Evolutionary conservation across 1,140 invertebrate species (phyloP).

Genomic region (Ostrea edulis): DNA sequence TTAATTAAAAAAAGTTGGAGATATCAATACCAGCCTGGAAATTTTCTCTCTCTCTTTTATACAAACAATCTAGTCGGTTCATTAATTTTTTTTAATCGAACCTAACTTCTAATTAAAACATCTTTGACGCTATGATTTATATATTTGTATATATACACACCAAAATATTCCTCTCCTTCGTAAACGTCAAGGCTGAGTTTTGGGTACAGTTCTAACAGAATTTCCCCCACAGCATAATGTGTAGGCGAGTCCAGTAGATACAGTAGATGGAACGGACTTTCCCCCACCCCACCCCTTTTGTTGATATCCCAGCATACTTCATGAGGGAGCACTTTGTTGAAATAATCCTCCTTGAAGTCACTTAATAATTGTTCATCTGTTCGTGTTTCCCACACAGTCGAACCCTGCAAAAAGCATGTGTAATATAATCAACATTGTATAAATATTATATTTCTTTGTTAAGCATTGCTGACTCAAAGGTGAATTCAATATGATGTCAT

Average conservation of each 20-base stretch:
- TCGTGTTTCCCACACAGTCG: slow-evolving; percentile 60
- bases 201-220: slow-evolving; percentile 94
- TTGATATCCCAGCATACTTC: slow-evolving; percentile 95
- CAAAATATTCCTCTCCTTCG: slow-evolving; percentile 97
- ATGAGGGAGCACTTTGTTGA: slow-evolving; percentile 71
- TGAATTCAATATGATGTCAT: too few species aligned
- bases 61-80: neutral
- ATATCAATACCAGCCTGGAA: neutral
- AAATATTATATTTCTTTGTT: too few species aligned
- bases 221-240: slow-evolving; percentile 90
- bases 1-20: neutral
- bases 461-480: too few species aligned
- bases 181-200: slow-evolving; percentile 95
- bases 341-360: slow-evolving; percentile 70
- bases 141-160: slow-evolving; percentile 79
- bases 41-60: neutral
- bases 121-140: neutral
- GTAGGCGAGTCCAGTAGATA: slow-evolving; percentile 96
- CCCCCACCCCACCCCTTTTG: slow-evolving; percentile 95
- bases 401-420: slow-evolving; percentile 53
- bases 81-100: neutral
- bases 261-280: slow-evolving; percentile 95
- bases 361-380: slow-evolving; percentile 65
- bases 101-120: neutral
- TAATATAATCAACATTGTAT: too few species aligned